Conservation (phyloP, 2,113 vertebrate species). For the Paratilapia polleni region DNA sequence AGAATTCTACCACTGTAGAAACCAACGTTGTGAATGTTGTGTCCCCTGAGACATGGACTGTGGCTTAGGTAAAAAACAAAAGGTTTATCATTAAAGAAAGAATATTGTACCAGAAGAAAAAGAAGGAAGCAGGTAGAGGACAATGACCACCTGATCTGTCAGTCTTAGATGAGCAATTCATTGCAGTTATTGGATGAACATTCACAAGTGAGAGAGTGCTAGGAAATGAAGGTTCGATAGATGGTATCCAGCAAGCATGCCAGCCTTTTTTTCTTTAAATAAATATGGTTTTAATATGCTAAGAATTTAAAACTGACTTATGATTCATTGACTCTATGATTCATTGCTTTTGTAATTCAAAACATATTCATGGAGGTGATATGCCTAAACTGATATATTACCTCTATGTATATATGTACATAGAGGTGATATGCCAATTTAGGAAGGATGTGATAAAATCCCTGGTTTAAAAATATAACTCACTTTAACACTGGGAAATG, state of each 20-base stretch:
- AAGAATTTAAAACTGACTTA: neutral
- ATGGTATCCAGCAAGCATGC: neutral
- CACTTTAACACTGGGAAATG: neutral
- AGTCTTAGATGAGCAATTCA: too few relatives aligned
- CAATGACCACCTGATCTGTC: neutral
- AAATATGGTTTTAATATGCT: neutral
- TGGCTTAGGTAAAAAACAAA: neutral
- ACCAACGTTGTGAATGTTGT: neutral
- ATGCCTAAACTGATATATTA: neutral
- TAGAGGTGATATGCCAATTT: neutral
- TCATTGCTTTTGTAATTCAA: neutral
- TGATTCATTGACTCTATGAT: neutral
- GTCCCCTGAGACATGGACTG: neutral
- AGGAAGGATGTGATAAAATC: neutral
- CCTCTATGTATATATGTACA: neutral
- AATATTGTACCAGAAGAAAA: neutral
- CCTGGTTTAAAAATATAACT: neutral
- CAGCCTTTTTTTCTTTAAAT: neutral
- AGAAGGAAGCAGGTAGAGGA: neutral
- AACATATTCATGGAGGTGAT: neutral
- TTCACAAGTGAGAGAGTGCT: neutral
- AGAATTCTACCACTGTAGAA: neutral
- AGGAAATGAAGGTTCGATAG: neutral
- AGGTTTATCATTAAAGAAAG: neutral
- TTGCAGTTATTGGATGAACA: neutral